A percentile compares a stretch with the other conserved stretches of the same genome.
Conservation (phyloP, 2,113 vertebrate species). For the Caloenas nicobarica region DNA sequence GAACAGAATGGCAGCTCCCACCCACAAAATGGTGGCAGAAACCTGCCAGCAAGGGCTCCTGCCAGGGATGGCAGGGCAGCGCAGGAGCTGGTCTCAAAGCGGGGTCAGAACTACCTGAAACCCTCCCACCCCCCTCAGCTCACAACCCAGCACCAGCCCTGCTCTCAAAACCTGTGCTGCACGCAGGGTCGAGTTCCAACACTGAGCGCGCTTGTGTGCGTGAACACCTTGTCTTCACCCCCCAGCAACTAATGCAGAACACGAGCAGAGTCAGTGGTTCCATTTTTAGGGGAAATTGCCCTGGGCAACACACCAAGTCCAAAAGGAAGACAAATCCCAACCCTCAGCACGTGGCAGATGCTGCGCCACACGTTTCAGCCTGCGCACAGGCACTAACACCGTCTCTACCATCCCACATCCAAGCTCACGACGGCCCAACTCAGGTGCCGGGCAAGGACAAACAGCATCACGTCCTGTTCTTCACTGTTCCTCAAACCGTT, state of each 20-base stretch:
- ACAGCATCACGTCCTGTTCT: background rate
- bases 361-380: fast-evolving
- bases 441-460: fast-evolving
- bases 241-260: fast-evolving
- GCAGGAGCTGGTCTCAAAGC: no score
- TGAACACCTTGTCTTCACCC: fast-evolving
- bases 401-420: background rate
- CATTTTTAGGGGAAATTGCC: background rate
- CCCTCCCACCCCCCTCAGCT: no score
- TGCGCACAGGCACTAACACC: fast-evolving
- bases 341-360: background rate
- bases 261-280: fast-evolving
- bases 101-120: no score
- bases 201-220: fast-evolving
- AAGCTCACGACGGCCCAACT: fast-evolving
- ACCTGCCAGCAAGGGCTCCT: background rate
- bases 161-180: fast-evolving
- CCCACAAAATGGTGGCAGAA: background rate
- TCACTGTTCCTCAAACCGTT: fast-evolving
- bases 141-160: no score
- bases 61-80: no score
- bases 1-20: background rate
- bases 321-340: background rate
- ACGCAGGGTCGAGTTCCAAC: fast-evolving
- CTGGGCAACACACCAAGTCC: background rate